Percentiles rank a stretch among this genome's conserved stretches.
These are phyloP conservation scores for Vollenhovia emeryi DNA, from an alignment of 1,140 invertebrate species.

Conservation along the genomic window DNA sequence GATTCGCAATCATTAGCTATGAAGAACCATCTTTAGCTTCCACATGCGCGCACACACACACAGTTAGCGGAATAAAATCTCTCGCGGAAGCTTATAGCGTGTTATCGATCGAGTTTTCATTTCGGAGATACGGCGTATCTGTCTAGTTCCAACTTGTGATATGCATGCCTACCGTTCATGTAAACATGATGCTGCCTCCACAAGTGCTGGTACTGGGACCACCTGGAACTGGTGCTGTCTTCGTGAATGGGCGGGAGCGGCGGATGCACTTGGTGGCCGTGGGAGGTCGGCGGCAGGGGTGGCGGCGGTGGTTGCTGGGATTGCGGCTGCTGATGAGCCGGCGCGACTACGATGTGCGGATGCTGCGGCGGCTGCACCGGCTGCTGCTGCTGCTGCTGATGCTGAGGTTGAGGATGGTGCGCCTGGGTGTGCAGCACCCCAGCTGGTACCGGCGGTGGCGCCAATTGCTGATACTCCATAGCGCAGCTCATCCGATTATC, in stretches of 20 bases:
- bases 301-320: conserved; percentile 77
- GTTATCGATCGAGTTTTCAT: neutral
- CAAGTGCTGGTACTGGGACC: conserved; percentile 86
- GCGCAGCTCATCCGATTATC: conserved; percentile 79
- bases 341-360: conserved; percentile 80
- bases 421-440: conserved; percentile 79
- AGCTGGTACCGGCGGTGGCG: conserved; percentile 80
- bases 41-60: too few relatives aligned
- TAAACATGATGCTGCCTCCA: conserved; percentile 86
- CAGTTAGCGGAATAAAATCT: neutral
- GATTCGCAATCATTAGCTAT: neutral
- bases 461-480: conserved; percentile 85
- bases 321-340: conserved; percentile 80
- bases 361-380: conserved; percentile 73
- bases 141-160: neutral
- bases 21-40: neutral
- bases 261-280: conserved; percentile 84
- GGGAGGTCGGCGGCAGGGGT: conserved; percentile 77
- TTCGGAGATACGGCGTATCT: neutral
- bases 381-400: conserved; percentile 75
- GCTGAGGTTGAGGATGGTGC: conserved; percentile 68
- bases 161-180: conserved; percentile 83
- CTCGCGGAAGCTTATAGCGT: neutral
- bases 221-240: conserved; percentile 84
- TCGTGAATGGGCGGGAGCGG: conserved; percentile 84